Conservation (phyloP, 2,113 vertebrate species). For the Pycnonotus jocosus region DNA sequence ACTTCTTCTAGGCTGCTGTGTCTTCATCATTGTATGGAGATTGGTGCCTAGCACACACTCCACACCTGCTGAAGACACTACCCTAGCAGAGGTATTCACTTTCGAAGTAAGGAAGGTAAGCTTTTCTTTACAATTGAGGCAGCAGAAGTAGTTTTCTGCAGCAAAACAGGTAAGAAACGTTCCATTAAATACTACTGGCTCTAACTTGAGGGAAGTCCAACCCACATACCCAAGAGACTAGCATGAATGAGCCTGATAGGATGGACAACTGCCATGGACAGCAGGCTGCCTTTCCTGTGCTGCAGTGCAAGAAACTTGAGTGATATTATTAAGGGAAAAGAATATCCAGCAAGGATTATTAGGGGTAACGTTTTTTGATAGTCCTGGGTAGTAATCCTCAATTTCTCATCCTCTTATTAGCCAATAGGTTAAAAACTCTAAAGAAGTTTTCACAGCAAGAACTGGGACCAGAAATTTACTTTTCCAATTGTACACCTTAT, state of each 20-base stretch:
- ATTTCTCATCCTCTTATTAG: neutral
- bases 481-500: neutral
- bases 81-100: neutral
- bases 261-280: neutral
- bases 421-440: neutral
- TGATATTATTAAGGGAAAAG: neutral
- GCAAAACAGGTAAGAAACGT: neutral
- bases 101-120: neutral
- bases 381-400: neutral
- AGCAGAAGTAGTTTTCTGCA: neutral
- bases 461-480: neutral
- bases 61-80: neutral
- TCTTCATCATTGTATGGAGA: neutral
- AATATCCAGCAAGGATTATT: neutral
- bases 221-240: neutral
- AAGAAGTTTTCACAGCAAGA: neutral
- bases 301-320: neutral
- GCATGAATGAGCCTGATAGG: neutral
- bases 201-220: neutral
- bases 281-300: neutral
- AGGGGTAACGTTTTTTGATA: fast-evolving
- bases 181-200: neutral
- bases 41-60: neutral
- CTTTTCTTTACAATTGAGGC: neutral
- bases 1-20: neutral